A percentile compares a stretch with the other conserved stretches of the same genome.
Evolutionary conservation across 2,113 vertebrate species (phyloP).

Genomic region (Ctenomys sociabilis): DNA sequence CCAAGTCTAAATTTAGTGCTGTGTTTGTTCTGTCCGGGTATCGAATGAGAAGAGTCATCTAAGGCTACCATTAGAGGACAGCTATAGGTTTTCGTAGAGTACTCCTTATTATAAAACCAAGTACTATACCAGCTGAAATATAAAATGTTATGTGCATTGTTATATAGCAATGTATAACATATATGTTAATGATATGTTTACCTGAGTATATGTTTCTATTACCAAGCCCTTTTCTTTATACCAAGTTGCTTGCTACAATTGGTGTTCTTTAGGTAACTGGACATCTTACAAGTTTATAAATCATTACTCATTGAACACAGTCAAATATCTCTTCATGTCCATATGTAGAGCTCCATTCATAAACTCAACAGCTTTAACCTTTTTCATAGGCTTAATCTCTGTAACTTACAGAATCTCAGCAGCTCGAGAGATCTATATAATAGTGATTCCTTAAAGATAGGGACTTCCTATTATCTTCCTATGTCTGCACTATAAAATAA

Average conservation of each 20-base stretch:
- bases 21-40: background rate
- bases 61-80: background rate
- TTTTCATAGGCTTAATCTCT: constrained; percentile 13
- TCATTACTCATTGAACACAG: background rate
- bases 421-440: background rate
- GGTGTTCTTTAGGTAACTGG: background rate
- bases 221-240: background rate
- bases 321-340: background rate
- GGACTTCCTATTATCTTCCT: background rate
- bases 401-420: background rate
- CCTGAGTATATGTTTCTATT: background rate
- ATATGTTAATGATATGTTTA: background rate
- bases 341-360: background rate
- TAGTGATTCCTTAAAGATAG: background rate
- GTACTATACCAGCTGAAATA: background rate
- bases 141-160: background rate
- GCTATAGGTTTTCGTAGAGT: background rate
- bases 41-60: background rate
- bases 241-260: background rate
- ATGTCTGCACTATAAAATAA: background rate
- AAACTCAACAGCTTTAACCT: constrained; percentile 38
- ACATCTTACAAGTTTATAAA: constrained; percentile 4
- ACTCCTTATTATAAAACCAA: background rate
- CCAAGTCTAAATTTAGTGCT: background rate
- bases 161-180: background rate